Percentiles rank a stretch among this genome's conserved stretches.
These are phyloP conservation scores for Scaptomyza hsui DNA, from an alignment of 1,140 invertebrate genomes.

Conservation along the genomic window DNA sequence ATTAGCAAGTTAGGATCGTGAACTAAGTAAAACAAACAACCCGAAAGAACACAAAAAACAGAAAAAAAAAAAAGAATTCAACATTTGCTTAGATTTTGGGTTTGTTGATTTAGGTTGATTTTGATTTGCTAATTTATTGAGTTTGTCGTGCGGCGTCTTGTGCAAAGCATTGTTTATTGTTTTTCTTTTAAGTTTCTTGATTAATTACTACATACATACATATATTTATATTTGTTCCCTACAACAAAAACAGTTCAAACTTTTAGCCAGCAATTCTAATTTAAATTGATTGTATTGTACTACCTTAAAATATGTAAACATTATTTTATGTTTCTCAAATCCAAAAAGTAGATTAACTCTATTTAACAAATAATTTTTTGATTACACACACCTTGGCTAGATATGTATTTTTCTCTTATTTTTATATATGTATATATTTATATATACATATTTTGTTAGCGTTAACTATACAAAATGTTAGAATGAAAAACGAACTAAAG, in stretches of 20 bases:
- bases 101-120: conserved; percentile 36
- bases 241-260: conserved; percentile 36
- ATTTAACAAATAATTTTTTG: conserved; percentile 54
- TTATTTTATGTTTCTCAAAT: conserved; percentile 55
- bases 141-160: conserved; percentile 76
- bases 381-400: conserved; percentile 55
- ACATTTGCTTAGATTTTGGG: conserved; percentile 42
- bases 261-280: conserved; percentile 40
- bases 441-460: conserved; percentile 47
- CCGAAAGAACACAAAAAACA: conserved; percentile 36
- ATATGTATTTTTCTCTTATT: conserved; percentile 63
- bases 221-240: conserved; percentile 50
- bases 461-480: conserved; percentile 49
- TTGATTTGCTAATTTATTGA: conserved; percentile 54
- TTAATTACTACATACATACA: conserved; percentile 59
- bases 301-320: conserved; percentile 47
- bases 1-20: conserved; percentile 57
- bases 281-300: conserved; percentile 45
- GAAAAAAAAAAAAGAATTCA: conserved; percentile 23
- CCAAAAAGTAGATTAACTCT: conserved; percentile 69
- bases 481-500: conserved; percentile 30
- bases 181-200: conserved; percentile 65
- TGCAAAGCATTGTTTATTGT: conserved; percentile 73
- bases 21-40: conserved; percentile 35
- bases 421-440: conserved; percentile 42